Conservation (phyloP, 2,797 vertebrate species). For the Enteromius trimaculatus region DNA sequence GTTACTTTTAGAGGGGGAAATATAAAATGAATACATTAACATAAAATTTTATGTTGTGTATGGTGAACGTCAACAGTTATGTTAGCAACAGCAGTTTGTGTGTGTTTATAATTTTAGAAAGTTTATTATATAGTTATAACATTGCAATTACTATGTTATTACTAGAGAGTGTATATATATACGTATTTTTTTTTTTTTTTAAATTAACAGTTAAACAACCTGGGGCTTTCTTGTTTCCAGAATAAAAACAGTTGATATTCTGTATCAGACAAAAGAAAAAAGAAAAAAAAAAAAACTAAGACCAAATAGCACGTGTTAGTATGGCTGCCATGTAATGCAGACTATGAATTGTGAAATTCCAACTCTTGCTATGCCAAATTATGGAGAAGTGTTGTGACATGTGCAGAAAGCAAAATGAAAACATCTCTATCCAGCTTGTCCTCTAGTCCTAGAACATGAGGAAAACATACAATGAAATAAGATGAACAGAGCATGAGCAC, state of each 20-base stretch:
- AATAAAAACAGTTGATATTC: not conserved
- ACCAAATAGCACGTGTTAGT: conserved; percentile 12
- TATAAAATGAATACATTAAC: not conserved
- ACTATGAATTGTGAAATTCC: conserved; percentile 31
- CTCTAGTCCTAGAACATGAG: conserved; percentile 6
- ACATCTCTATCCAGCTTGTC: conserved; percentile 24
- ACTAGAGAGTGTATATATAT: not conserved
- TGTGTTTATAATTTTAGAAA: not conserved
- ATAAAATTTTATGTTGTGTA: not conserved
- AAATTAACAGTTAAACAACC: not conserved
- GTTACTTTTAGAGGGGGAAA: conserved; percentile 8
- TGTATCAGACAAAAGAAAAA: not conserved
- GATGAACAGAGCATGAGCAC: not conserved
- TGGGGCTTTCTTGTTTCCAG: not conserved
- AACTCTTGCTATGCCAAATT: conserved; percentile 6
- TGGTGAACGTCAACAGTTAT: not conserved
- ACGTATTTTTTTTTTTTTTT: not conserved
- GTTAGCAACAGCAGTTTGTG: not conserved
- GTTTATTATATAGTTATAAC: not conserved
- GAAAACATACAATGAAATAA: not conserved
- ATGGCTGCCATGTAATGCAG: not conserved
- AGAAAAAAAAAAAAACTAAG: not conserved
- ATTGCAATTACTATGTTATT: not conserved
- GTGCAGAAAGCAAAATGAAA: not conserved
- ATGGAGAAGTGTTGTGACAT: not conserved